phyloP scores from a whole-genome alignment of 2,888 invertebrate genomes.

The Cybosia mesomella region DNA sequence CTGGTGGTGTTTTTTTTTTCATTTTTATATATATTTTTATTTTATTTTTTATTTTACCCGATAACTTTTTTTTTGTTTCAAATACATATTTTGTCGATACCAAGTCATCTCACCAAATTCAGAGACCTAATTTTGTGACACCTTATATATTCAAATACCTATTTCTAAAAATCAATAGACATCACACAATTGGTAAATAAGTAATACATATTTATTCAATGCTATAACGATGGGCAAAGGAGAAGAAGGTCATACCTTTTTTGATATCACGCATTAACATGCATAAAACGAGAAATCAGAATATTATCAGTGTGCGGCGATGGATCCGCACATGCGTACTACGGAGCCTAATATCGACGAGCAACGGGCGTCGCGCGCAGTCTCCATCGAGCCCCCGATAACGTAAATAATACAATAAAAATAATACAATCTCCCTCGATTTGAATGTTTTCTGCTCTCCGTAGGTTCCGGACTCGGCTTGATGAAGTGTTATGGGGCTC shows the following conservation, averaged over 20 bases:
- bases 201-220: conserved; percentile 58
- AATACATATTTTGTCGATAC: too few species aligned
- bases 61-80: too few species aligned
- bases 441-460: conserved; percentile 69
- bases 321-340: conserved; percentile 82
- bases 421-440: conserved; percentile 77
- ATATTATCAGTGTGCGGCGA: conserved; percentile 72
- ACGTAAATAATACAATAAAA: conserved; percentile 83
- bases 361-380: conserved; percentile 69
- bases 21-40: too few species aligned
- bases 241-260: conserved; percentile 67
- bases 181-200: conserved; percentile 17
- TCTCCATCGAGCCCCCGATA: conserved; percentile 65
- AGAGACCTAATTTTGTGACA: too few species aligned
- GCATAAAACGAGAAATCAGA: conserved; percentile 82
- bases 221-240: conserved; percentile 57
- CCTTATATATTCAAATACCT: background rate
- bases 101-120: too few species aligned
- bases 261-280: conserved; percentile 78
- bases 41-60: too few species aligned
- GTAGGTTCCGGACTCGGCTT: conserved; percentile 49
- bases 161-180: background rate
- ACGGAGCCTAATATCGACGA: conserved; percentile 70
- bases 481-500: conserved; percentile 58
- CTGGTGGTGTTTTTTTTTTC: too few species aligned